Base-by-base conservation (phyloP, 2,888 invertebrate species). In the Anodontia alba region DNA sequence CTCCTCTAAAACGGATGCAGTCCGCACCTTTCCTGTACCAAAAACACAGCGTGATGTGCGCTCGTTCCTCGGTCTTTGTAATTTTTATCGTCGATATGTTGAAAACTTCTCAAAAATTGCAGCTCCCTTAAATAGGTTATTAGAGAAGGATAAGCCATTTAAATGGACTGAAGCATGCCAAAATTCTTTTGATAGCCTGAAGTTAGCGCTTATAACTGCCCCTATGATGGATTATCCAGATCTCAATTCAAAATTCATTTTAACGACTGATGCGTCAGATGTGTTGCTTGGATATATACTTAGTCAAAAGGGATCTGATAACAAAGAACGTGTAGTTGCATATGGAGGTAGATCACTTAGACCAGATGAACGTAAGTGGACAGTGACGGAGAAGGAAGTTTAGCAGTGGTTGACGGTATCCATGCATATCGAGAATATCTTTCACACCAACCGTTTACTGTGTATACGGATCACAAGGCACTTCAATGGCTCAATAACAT, bases 1-100 rank as follows among this genome's bases (percentile, higher is more conserved):
- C 20, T 10, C 17, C 1, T 23, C 68, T 5, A 76, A 69, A 26
- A 70, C 46, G 5, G 12, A 69, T 29, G 62, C 57, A 12, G 43
- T 76, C n/a, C 17, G 38, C 7, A 68, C 31, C n/a, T 75, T 75
- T 29, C 75, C 75, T 1, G 33, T 69, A 1, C 68, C 75, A 0
- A 33, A 26, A 29, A 73, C 2, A n/a, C 42, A 54, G 12, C 51
- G 42, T n/a, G 33, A 76, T 23, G 71, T 81, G 0, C 54, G 85
- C 51, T 76, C 78, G 42, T 78, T 84, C 29, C 43, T 88, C 15
- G 83, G 87, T 0, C 69, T 83, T 20, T 71, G 76, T n/a, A 80
- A 83, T 31, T 84, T 81, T 43, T 86, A 87, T 36, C 78, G 86
- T 33, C 68, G 62, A n/a, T 86, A 87, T 75, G 77, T 81, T 33